Percentiles rank a stretch among this genome's conserved stretches.
phyloP scores from a whole-genome alignment of 2,888 invertebrate species.

The Trichopria drosophilae region DNA sequence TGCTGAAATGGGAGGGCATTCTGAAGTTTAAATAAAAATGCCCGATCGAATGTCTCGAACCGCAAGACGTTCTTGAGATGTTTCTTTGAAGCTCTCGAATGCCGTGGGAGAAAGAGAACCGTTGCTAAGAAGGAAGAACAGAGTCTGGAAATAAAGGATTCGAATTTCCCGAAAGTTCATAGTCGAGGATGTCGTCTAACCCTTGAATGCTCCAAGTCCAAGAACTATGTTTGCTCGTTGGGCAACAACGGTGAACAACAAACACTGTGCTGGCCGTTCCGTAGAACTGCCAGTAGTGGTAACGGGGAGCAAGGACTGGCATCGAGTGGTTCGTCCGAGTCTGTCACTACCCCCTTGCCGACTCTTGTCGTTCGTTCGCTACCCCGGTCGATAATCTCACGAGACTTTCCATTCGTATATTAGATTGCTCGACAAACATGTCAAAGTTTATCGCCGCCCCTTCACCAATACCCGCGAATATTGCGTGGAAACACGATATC shows the following conservation, averaged over 20 bases:
- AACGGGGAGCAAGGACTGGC: slow-evolving; percentile 34
- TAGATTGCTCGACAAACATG: slow-evolving; percentile 58
- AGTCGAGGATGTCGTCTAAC: slow-evolving; percentile 31
- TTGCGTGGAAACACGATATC: too few species aligned
- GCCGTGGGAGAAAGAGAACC: slow-evolving; percentile 5
- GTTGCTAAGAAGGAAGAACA: slow-evolving; percentile 36
- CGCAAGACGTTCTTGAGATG: slow-evolving; percentile 40
- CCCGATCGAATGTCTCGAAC: too few species aligned
- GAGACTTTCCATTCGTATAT: slow-evolving; percentile 57
- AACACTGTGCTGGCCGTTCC: slow-evolving; percentile 46
- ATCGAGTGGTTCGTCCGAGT: slow-evolving; percentile 43
- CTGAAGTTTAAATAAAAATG: too few species aligned
- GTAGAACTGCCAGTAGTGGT: slow-evolving; percentile 38
- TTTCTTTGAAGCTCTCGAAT: slow-evolving; percentile 38
- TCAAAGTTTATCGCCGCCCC: slow-evolving; percentile 51
- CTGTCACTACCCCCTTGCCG: slow-evolving; percentile 13
- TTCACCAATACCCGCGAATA: slow-evolving; percentile 39
- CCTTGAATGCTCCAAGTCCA: slow-evolving; percentile 40
- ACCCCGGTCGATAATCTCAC: slow-evolving; percentile 49
- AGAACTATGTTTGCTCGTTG: slow-evolving; percentile 51
- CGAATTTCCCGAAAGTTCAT: slow-evolving; percentile 47
- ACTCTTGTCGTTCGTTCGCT: slow-evolving; percentile 17
- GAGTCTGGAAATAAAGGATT: slow-evolving; percentile 44
- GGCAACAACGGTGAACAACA: slow-evolving; percentile 49
- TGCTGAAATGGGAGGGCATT: too few species aligned